phyloP scores from a whole-genome alignment of 2,113 vertebrate genomes.

The Apaloderma vittatum region DNA sequence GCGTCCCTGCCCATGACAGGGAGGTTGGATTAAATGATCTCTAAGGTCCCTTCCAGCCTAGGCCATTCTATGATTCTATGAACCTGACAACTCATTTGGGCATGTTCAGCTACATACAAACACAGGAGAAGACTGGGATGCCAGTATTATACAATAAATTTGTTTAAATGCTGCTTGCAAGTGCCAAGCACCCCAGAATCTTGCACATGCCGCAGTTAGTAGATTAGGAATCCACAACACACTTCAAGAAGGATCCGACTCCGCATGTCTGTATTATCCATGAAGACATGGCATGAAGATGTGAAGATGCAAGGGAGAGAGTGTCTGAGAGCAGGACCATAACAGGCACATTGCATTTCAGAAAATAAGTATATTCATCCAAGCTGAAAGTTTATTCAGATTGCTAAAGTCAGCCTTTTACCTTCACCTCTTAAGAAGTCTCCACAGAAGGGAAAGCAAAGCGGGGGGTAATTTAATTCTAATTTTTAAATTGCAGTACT shows the following conservation, averaged over 20 bases:
- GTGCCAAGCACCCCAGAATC: neutral
- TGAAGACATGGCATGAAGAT: neutral
- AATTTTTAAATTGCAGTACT: neutral
- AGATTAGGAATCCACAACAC: neutral
- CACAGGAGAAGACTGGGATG: neutral
- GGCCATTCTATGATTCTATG: no score
- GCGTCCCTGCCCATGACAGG: no score
- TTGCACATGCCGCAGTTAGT: neutral
- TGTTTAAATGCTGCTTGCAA: neutral
- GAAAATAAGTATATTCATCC: neutral
- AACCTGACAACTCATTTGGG: neutral
- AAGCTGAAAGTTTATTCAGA: neutral
- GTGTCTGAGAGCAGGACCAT: neutral
- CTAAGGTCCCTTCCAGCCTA: no score
- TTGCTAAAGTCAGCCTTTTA: neutral
- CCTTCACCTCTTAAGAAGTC: neutral
- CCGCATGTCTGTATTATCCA: neutral
- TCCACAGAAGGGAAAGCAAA: neutral
- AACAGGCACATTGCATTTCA: neutral
- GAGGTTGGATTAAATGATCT: no score
- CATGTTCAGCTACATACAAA: neutral
- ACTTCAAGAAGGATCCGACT: neutral
- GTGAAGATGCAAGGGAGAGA: neutral
- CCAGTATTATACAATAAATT: neutral
- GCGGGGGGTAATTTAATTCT: neutral